Evolutionary conservation across 2,797 vertebrate species (phyloP), one percentile per base, ranked within the genome.

Genomic region (Notolabrus celidotus): DNA sequence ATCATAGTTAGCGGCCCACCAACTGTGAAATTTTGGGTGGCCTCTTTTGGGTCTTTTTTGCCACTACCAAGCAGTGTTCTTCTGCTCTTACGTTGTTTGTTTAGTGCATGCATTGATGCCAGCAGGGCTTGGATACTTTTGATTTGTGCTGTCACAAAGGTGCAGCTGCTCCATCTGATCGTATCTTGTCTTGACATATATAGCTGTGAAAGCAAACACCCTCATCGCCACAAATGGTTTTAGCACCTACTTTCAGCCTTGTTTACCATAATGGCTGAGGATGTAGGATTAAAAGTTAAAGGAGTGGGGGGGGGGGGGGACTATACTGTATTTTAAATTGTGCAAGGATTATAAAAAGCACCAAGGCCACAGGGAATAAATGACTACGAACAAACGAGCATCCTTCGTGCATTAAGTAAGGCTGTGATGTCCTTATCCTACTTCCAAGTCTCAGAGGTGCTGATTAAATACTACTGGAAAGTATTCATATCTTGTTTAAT

Each of bases 1-100:
- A 75, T 90, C 79, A 83, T 59, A 85, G 69, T 84, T 84, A 85
- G 80, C 15, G 22, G 90, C 85, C 92, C 92, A 92, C 92, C 92
- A 91, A 90, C 89, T 75, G 81, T 64, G 90, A 88, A 78, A 79
- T 76, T 67, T 83, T 47, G 82, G 88, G 89, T 93, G 90, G 89
- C 85, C 87, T 87, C 80, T 84, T 86, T 87, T 62, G 61, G 50
- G 71, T 78, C 69, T 69, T 86, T 77, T 80, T 50, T 62, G 71
- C 67, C 83, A 83, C 79, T 88, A 84, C 84, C 81, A 72, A 56
- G 77, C 82, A 85, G 33, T 52, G 79, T 58, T 67, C 20, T 64
- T 66, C 68, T 55, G 47, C 39, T 81, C 43, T 53, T 71, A 68
- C 61, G 36, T 71, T 76, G 10, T 73, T 73, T 29, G 56, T 77